These are phyloP conservation scores for Anisognathus igniventris DNA, from an alignment of 2,797 vertebrate genomes.

Conservation along the genomic window DNA sequence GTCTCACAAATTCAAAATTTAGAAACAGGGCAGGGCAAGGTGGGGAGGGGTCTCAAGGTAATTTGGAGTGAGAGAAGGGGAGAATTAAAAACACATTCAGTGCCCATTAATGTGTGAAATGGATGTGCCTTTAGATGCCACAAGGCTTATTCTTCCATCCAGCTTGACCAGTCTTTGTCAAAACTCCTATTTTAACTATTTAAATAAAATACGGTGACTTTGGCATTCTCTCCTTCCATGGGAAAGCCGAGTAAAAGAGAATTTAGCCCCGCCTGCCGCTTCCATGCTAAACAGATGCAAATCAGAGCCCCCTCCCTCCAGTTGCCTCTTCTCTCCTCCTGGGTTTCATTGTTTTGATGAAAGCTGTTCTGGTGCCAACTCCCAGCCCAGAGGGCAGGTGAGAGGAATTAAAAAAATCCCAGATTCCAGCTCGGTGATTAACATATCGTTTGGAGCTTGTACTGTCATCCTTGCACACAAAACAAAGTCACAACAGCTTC, in stretches of 20 bases:
- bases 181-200: not conserved
- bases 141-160: not conserved
- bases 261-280: not conserved
- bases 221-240: not conserved
- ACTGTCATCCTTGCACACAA: not conserved
- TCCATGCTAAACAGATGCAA: conserved; percentile 43
- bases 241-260: not conserved
- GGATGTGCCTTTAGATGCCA: not conserved
- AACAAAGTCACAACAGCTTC: conserved; percentile 11
- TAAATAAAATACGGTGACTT: not conserved
- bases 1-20: not conserved
- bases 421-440: conserved; percentile 26
- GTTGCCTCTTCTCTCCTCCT: not conserved
- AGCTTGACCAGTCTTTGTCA: not conserved
- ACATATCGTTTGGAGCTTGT: conserved; percentile 15
- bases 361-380: conserved; percentile 22
- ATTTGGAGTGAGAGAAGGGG: not conserved
- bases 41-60: not conserved
- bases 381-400: conserved; percentile 58
- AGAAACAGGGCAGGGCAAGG: not conserved
- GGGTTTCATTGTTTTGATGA: conserved; percentile 53
- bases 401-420: conserved; percentile 17
- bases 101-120: rapidly evolving
- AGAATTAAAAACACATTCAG: not conserved
- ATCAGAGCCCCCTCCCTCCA: not conserved